Conservation (phyloP, 2,888 invertebrate genomes). For the Ichneumon xanthorius region DNA sequence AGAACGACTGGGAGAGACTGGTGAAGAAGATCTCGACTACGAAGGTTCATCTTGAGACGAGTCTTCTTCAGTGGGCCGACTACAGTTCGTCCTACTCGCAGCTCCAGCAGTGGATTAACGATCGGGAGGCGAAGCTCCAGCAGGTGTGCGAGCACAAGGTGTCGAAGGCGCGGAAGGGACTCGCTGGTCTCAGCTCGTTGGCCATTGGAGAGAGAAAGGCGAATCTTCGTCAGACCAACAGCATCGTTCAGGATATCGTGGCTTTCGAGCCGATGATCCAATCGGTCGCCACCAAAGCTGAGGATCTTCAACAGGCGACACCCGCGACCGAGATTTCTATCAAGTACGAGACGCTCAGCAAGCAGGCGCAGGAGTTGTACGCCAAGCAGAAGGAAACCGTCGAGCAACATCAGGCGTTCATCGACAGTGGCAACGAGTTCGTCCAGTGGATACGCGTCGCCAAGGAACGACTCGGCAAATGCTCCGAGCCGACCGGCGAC, state of each 20-base stretch:
- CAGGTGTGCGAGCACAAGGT: constrained; percentile 95
- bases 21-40: constrained; percentile 96
- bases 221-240: constrained; percentile 95
- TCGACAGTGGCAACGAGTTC: constrained; percentile 96
- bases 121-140: constrained; percentile 96
- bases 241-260: constrained; percentile 98
- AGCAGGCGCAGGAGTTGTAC: constrained; percentile 95
- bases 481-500: constrained; percentile 96
- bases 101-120: constrained; percentile 97
- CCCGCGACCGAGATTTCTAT: constrained; percentile 96
- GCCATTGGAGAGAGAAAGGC: constrained; percentile 95
- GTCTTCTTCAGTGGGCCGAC: constrained; percentile 97
- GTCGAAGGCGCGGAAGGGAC: constrained; percentile 91
- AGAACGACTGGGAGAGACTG: constrained; percentile 96
- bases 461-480: constrained; percentile 96
- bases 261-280: constrained; percentile 99
- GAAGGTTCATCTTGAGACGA: constrained; percentile 96
- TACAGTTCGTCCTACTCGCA: constrained; percentile 97
- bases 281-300: constrained; percentile 96
- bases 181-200: constrained; percentile 92
- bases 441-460: constrained; percentile 96
- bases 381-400: constrained; percentile 96
- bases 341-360: constrained; percentile 95
- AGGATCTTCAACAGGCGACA: constrained; percentile 95
- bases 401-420: constrained; percentile 95